These are phyloP conservation scores for Hanleya hanleyi DNA, from an alignment of 2,888 invertebrate genomes.

Conservation along the genomic window DNA sequence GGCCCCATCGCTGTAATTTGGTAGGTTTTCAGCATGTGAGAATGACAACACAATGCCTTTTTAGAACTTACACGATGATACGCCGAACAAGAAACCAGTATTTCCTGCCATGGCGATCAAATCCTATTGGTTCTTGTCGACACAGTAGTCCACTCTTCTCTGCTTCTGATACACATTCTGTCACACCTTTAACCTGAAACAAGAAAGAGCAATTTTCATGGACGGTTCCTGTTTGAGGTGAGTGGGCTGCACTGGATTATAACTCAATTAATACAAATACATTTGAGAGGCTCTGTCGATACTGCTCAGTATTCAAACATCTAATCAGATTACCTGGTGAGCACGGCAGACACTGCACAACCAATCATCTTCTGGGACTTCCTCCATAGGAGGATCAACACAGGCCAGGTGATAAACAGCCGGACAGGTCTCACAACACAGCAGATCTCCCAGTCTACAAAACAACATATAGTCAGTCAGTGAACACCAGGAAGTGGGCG, in stretches of 20 bases:
- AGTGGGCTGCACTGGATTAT: too few relatives aligned
- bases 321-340: slow-evolving; percentile 84
- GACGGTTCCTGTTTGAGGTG: too few relatives aligned
- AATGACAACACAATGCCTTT: too few relatives aligned
- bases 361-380: slow-evolving; percentile 98
- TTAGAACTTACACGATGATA: slow-evolving; percentile 87
- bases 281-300: too few relatives aligned
- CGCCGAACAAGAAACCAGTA: slow-evolving; percentile 97
- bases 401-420: slow-evolving; percentile 98
- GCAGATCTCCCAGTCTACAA: slow-evolving; percentile 83
- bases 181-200: slow-evolving; percentile 84
- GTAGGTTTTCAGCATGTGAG: too few relatives aligned
- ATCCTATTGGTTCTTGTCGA: slow-evolving; percentile 94
- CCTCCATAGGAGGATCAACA: slow-evolving; percentile 93
- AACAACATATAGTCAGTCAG: too few relatives aligned
- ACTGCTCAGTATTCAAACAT: too few relatives aligned
- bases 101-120: slow-evolving; percentile 95
- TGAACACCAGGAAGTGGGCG: too few relatives aligned
- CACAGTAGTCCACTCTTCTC: slow-evolving; percentile 94
- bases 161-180: slow-evolving; percentile 92
- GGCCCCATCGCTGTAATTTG: too few relatives aligned
- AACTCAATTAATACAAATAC: too few relatives aligned
- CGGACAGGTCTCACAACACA: slow-evolving; percentile 98
- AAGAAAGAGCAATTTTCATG: neutral
- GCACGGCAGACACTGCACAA: slow-evolving; percentile 94